These are phyloP conservation scores for Lophotriccus pileatus DNA, from an alignment of 2,797 vertebrate species.

Conservation along the genomic window DNA sequence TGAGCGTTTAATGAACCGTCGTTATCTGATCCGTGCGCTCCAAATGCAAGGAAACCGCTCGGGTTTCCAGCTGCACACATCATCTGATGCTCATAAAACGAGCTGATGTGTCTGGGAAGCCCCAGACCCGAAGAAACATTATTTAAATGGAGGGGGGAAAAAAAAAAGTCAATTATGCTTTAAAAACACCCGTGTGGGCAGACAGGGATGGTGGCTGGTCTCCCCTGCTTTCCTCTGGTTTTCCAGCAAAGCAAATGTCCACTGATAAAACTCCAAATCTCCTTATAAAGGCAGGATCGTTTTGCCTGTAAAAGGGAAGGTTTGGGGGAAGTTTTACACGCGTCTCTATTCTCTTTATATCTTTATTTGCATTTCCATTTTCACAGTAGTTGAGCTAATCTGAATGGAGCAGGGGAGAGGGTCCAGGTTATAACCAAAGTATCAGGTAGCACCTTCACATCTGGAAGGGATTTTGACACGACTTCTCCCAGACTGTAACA, in stretches of 20 bases:
- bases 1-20: background rate
- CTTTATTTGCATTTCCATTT: constrained; percentile 30
- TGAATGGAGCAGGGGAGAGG: background rate
- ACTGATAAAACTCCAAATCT: constrained; percentile 13
- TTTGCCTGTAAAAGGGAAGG: constrained; percentile 47
- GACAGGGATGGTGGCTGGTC: background rate
- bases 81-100: constrained; percentile 46
- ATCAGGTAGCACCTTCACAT: constrained; percentile 67
- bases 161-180: background rate
- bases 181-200: background rate
- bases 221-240: background rate
- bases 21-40: constrained; percentile 48
- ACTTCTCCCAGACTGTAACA: constrained; percentile 42
- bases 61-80: constrained; percentile 32
- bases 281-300: constrained; percentile 45
- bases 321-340: background rate
- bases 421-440: constrained; percentile 55
- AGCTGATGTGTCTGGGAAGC: constrained; percentile 61
- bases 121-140: constrained; percentile 16
- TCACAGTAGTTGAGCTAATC: constrained; percentile 19
- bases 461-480: constrained; percentile 72
- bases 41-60: background rate
- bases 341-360: background rate
- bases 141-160: background rate
- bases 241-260: background rate